phyloP scores from a whole-genome alignment of 2,113 vertebrate species.

The Dendropsophus ebraccatus region DNA sequence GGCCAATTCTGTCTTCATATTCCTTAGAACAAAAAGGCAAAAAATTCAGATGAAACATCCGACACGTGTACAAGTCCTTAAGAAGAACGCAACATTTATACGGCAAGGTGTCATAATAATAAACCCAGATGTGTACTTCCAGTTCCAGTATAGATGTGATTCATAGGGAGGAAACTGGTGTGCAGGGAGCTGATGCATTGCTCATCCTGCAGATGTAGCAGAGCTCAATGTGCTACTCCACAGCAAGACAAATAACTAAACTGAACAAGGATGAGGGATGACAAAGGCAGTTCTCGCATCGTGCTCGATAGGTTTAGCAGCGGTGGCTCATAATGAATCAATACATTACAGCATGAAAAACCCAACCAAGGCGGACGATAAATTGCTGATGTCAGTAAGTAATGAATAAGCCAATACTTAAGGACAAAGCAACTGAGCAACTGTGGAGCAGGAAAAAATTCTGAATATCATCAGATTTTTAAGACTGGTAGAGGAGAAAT shows the following conservation, averaged over 20 bases:
- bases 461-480: not conserved
- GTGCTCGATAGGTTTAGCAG: not conserved
- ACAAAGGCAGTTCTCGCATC: not conserved
- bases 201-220: constrained; percentile 1
- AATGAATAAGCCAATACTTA: not conserved
- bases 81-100: not conserved
- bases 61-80: not conserved
- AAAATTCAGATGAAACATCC: not conserved
- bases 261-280: not conserved
- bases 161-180: not conserved
- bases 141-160: not conserved
- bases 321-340: not conserved
- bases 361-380: not conserved
- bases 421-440: not conserved
- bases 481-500: not conserved
- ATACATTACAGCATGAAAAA: constrained; percentile 15
- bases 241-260: too few species aligned
- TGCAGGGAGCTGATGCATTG: not conserved
- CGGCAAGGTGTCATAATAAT: not conserved
- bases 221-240: not conserved
- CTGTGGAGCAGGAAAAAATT: not conserved
- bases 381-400: constrained; percentile 1
- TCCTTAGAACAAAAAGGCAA: constrained; percentile 75
- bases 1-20: constrained; percentile 91
- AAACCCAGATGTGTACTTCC: too few species aligned